phyloP scores from a whole-genome alignment of 2,113 vertebrate genomes.

The Cinclus mexicanus region DNA sequence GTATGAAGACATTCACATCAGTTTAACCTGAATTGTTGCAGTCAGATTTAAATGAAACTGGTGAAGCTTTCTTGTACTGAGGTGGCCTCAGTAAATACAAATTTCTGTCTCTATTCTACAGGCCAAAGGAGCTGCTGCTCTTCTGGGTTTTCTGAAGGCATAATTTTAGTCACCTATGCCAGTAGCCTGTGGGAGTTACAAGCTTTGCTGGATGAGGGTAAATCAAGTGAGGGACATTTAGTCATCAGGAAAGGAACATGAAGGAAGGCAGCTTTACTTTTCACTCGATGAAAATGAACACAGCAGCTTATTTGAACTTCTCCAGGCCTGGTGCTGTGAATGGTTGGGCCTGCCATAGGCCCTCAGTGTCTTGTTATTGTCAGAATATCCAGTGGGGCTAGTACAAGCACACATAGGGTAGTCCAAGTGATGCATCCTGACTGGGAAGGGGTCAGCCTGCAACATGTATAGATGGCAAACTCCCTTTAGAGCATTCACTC shows the following conservation, averaged over 20 bases:
- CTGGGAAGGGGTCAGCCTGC: background rate
- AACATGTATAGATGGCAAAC: background rate
- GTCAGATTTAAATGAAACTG: background rate
- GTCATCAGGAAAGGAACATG: background rate
- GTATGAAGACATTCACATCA: conserved; percentile 2
- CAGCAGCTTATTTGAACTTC: background rate
- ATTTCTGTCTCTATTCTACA: background rate
- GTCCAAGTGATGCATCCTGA: background rate
- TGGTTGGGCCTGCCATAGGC: background rate
- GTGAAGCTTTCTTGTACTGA: conserved; percentile 7
- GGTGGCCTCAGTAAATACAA: conserved; percentile 18
- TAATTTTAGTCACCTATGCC: background rate
- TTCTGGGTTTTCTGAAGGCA: background rate
- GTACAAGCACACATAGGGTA: too few species aligned
- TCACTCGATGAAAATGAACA: background rate
- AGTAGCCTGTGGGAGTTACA: background rate
- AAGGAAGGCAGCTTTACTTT: background rate
- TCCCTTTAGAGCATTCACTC: background rate
- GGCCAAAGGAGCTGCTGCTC: background rate
- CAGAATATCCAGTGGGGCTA: background rate
- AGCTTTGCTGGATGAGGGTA: background rate
- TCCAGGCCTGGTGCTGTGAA: background rate
- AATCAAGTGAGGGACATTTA: background rate
- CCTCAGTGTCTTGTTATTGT: background rate
- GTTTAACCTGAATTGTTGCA: conserved; percentile 48